phyloP scores from a whole-genome alignment of 2,113 vertebrate species.

The Macaca mulatta region DNA sequence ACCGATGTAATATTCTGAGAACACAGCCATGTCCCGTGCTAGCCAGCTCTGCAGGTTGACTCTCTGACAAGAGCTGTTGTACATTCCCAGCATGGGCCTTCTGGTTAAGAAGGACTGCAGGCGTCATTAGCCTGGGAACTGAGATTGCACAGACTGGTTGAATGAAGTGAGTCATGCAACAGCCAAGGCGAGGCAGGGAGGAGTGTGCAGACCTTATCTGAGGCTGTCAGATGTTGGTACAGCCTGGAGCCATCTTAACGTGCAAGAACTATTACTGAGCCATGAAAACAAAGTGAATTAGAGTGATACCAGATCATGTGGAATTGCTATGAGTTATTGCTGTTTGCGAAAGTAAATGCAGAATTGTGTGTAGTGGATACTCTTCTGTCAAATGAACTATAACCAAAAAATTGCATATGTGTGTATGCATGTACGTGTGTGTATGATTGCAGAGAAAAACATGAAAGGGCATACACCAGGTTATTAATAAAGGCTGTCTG shows the following conservation, averaged over 20 bases:
- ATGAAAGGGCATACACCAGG: fast-evolving
- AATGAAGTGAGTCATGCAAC: not conserved
- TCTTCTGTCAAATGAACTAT: not conserved
- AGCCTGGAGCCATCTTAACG: not conserved
- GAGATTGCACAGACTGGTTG: not conserved
- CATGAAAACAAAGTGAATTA: fast-evolving
- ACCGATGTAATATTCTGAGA: fast-evolving
- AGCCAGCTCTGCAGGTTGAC: not conserved
- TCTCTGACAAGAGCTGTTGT: not conserved
- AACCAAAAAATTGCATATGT: not conserved
- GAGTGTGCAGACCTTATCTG: not conserved
- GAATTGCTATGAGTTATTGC: fast-evolving
- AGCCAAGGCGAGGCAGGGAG: not conserved
- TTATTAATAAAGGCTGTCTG: not conserved
- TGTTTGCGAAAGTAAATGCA: not conserved
- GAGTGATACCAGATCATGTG: fast-evolving
- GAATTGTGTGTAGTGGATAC: not conserved
- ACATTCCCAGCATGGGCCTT: not conserved
- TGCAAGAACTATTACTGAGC: not conserved
- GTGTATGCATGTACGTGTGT: fast-evolving
- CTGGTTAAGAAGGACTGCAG: fast-evolving
- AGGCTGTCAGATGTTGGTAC: not conserved
- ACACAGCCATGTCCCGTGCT: fast-evolving
- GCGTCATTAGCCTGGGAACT: fast-evolving
- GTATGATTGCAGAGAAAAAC: not conserved